A percentile compares a stretch with the other conserved stretches of the same genome.
Evolutionary conservation across 2,888 invertebrate genomes (phyloP).

Genomic region (Ormyrus rosae): DNA sequence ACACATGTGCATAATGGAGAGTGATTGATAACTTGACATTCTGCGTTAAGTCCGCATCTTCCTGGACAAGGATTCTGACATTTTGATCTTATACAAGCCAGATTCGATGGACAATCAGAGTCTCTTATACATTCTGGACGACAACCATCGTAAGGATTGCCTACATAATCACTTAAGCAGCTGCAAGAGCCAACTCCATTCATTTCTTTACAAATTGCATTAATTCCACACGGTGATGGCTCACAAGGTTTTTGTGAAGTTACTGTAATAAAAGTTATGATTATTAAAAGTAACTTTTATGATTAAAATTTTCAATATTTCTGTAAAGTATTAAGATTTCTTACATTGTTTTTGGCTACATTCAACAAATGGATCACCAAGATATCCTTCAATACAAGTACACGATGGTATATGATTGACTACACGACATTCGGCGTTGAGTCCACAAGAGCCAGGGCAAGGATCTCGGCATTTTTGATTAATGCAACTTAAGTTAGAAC

Average conservation of each 20-base stretch:
- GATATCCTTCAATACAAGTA: slow-evolving; percentile 78
- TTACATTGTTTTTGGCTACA: slow-evolving; percentile 76
- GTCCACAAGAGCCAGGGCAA: slow-evolving; percentile 76
- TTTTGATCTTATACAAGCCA: slow-evolving; percentile 77
- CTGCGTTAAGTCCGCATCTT: slow-evolving; percentile 78
- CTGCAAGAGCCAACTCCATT: slow-evolving; percentile 86
- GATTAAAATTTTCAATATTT: not conserved
- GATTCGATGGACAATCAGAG: slow-evolving; percentile 75
- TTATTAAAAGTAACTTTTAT: not conserved
- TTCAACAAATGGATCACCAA: slow-evolving; percentile 79
- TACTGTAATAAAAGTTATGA: slow-evolving; percentile 33
- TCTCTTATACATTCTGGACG: slow-evolving; percentile 76
- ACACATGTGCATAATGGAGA: slow-evolving; percentile 87
- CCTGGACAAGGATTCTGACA: slow-evolving; percentile 77
- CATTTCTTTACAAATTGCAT: slow-evolving; percentile 84
- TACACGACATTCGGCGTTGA: slow-evolving; percentile 77
- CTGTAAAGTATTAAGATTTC: slow-evolving; percentile 17
- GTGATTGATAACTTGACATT: slow-evolving; percentile 87
- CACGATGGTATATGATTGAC: slow-evolving; percentile 81
- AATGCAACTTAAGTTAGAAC: slow-evolving; percentile 79
- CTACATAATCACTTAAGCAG: slow-evolving; percentile 84
- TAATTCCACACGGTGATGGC: slow-evolving; percentile 86
- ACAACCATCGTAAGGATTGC: slow-evolving; percentile 81
- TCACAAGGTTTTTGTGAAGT: slow-evolving; percentile 79
- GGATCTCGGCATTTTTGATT: slow-evolving; percentile 75